Evolutionary conservation across 2,888 invertebrate genomes (phyloP).

Genomic region (Rhorus exstirpatorius): DNA sequence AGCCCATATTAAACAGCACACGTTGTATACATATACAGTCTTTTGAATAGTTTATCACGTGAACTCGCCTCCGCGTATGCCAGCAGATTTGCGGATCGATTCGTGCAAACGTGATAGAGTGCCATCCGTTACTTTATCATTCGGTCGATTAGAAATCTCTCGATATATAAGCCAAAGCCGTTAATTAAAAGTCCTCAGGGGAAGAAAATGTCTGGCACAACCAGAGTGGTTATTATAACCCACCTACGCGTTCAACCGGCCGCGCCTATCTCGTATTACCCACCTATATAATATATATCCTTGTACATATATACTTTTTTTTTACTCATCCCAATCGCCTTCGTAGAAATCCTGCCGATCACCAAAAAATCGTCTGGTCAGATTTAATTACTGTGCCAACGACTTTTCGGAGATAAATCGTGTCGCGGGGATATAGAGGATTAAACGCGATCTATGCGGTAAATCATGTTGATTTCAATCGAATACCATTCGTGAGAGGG

Average conservation of each 20-base stretch:
- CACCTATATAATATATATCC: conserved; percentile 28
- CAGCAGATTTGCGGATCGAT: too few species aligned
- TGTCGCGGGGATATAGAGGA: not conserved
- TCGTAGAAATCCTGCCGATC: conserved; percentile 2
- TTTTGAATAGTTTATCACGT: too few species aligned
- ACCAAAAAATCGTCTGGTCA: not conserved
- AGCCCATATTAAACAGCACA: too few species aligned
- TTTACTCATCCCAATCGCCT: not conserved
- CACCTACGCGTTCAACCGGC: conserved; percentile 61
- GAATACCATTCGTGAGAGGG: too few species aligned
- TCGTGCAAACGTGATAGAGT: conserved; percentile 1
- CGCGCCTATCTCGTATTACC: conserved; percentile 61
- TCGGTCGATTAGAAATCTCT: conserved; percentile 49
- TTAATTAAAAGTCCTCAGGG: conserved; percentile 60
- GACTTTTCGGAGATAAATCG: not conserved
- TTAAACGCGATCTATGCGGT: not conserved
- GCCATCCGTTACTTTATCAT: conserved; percentile 39
- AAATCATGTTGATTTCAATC: too few species aligned
- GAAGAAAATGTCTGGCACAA: conserved; percentile 41
- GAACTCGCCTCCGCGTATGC: too few species aligned
- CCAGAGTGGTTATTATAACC: conserved; percentile 46
- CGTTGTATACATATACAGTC: too few species aligned
- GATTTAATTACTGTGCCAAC: conserved; percentile 19
- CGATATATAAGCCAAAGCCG: conserved; percentile 51
- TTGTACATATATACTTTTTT: not conserved